These are phyloP conservation scores for Helogale parvula DNA, from an alignment of 2,113 vertebrate genomes.

Conservation along the genomic window DNA sequence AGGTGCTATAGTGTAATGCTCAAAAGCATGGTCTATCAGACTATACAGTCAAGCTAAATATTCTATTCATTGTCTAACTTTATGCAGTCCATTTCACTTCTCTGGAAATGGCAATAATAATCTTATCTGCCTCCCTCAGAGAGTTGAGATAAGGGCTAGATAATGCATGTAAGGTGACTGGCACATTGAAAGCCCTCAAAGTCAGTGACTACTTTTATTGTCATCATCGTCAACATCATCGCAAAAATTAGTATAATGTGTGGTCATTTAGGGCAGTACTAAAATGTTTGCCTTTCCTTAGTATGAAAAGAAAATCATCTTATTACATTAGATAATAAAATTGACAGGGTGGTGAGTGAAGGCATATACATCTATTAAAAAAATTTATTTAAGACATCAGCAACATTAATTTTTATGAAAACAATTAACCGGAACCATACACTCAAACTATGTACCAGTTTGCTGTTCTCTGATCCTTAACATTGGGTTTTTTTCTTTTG, in stretches of 20 bases:
- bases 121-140: not conserved
- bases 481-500: not conserved
- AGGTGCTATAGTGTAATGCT: accelerated
- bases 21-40: not conserved
- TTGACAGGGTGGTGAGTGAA: not conserved
- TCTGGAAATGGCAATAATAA: not conserved
- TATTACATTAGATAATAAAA: conserved; percentile 29
- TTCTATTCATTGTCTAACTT: not conserved
- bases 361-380: not conserved
- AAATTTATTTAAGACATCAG: not conserved
- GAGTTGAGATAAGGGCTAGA: not conserved
- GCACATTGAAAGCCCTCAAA: not conserved
- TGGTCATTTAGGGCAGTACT: not conserved
- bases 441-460: not conserved
- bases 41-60: not conserved
- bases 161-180: not conserved
- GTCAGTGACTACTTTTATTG: not conserved
- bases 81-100: not conserved
- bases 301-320: not conserved
- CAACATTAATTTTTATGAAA: not conserved
- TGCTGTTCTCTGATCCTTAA: not conserved
- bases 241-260: not conserved
- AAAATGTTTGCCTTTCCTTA: not conserved
- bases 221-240: not conserved
- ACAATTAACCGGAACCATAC: not conserved